Conservation (phyloP, 2,888 invertebrate species). For the Zygothrica quintamaculata region DNA sequence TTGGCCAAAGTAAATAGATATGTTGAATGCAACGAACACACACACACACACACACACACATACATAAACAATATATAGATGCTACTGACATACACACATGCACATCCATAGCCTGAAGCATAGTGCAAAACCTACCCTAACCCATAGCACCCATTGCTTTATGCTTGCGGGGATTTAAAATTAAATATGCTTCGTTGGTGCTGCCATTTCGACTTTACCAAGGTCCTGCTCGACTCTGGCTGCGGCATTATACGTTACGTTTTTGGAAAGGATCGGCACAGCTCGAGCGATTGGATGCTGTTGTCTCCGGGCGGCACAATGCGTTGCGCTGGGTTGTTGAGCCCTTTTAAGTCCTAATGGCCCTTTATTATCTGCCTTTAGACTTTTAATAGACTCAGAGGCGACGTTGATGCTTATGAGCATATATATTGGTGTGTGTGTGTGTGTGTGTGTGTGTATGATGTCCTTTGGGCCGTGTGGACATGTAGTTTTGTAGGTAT, state of each 20-base stretch:
- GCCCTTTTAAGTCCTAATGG: slow-evolving; percentile 84
- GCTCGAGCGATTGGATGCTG: slow-evolving; percentile 48
- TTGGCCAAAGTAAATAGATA: slow-evolving; percentile 74
- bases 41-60: not conserved
- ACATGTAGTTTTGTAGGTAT: slow-evolving; percentile 40
- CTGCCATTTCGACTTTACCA: slow-evolving; percentile 79
- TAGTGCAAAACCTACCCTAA: slow-evolving; percentile 68
- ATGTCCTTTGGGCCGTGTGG: slow-evolving; percentile 50
- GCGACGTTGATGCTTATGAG: slow-evolving; percentile 68
- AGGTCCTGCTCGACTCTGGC: slow-evolving; percentile 50
- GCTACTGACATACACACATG: not conserved
- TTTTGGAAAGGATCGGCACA: slow-evolving; percentile 9
- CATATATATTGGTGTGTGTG: slow-evolving; percentile 12
- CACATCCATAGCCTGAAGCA: slow-evolving; percentile 61
- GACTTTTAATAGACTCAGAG: slow-evolving; percentile 84
- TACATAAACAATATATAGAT: not conserved
- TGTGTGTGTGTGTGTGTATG: slow-evolving; percentile 33
- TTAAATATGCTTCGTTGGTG: slow-evolving; percentile 80
- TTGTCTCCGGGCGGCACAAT: slow-evolving; percentile 54
- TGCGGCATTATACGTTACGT: too few relatives aligned
- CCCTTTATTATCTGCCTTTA: slow-evolving; percentile 85
- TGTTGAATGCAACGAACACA: slow-evolving; percentile 36
- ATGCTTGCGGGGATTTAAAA: slow-evolving; percentile 80
- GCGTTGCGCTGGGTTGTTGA: slow-evolving; percentile 76
- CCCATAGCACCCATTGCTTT: slow-evolving; percentile 51